phyloP scores from a whole-genome alignment of 1,140 invertebrate genomes.

The Leptopilina clavipes region DNA sequence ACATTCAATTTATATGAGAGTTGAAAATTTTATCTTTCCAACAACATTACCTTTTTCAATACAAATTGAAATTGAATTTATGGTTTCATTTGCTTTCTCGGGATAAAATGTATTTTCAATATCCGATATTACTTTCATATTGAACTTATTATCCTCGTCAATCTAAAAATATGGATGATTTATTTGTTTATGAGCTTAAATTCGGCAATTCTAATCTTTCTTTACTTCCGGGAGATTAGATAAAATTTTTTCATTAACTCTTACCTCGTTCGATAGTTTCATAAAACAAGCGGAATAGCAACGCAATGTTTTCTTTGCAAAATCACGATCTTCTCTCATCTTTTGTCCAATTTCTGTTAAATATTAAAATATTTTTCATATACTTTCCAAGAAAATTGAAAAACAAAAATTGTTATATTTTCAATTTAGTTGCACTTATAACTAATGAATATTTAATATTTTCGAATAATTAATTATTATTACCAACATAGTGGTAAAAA shows the following conservation, averaged over 20 bases:
- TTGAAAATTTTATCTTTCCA: background rate
- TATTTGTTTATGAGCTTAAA: no score
- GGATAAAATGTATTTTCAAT: background rate
- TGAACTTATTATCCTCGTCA: background rate
- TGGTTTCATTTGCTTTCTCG: background rate
- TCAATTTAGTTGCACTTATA: no score
- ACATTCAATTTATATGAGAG: no score
- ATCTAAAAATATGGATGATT: background rate
- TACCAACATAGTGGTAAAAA: no score
- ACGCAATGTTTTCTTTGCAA: background rate
- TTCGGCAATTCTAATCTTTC: background rate
- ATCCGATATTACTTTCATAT: background rate
- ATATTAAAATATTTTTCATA: background rate
- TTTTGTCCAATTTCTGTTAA: background rate
- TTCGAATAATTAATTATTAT: no score
- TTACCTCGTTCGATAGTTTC: background rate
- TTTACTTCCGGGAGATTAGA: background rate
- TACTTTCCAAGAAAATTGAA: no score
- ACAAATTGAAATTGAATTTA: background rate
- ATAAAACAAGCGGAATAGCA: constrained; percentile 1
- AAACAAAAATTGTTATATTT: no score
- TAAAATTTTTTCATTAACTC: background rate
- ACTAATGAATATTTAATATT: no score
- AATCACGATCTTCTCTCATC: background rate
- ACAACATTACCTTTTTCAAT: background rate